Conservation (phyloP, 2,113 vertebrate genomes). For the Chloropsis cyanopogon region DNA sequence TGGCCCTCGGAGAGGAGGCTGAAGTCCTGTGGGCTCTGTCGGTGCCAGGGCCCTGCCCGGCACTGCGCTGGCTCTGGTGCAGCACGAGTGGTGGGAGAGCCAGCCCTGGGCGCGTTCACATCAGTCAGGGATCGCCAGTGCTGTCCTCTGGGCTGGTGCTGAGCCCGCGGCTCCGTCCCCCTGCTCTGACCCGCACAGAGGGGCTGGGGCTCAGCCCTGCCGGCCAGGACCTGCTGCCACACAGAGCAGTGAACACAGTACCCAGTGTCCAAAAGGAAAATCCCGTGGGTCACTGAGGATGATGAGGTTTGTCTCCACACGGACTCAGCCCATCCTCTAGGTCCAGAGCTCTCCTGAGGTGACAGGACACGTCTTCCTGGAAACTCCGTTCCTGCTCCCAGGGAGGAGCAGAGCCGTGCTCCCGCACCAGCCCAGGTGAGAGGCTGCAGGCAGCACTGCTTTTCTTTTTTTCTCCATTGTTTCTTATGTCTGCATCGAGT, state of each 20-base stretch:
- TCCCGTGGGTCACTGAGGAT: neutral
- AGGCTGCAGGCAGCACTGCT: neutral
- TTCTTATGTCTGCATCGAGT: neutral
- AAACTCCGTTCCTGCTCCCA: neutral
- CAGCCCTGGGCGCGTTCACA: neutral
- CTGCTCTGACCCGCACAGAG: neutral
- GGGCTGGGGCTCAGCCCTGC: neutral
- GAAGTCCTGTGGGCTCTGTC: neutral
- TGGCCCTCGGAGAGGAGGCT: accelerated
- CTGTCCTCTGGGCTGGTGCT: neutral
- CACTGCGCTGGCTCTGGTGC: neutral
- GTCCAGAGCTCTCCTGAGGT: neutral
- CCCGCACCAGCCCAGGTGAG: neutral
- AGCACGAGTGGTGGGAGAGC: neutral
- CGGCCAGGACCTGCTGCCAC: neutral
- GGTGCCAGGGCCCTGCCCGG: neutral
- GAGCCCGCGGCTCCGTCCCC: neutral
- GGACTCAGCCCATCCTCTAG: neutral
- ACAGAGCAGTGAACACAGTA: neutral
- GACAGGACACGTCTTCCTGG: neutral
- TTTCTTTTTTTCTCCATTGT: neutral
- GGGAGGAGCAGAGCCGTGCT: neutral
- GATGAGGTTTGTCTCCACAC: neutral
- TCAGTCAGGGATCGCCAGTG: neutral
- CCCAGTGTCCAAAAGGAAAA: neutral